Percentiles rank a stretch among this genome's conserved stretches.
These are phyloP conservation scores for Oryzias dopingdopingensis DNA, from an alignment of 2,797 vertebrate genomes.

Conservation along the genomic window DNA sequence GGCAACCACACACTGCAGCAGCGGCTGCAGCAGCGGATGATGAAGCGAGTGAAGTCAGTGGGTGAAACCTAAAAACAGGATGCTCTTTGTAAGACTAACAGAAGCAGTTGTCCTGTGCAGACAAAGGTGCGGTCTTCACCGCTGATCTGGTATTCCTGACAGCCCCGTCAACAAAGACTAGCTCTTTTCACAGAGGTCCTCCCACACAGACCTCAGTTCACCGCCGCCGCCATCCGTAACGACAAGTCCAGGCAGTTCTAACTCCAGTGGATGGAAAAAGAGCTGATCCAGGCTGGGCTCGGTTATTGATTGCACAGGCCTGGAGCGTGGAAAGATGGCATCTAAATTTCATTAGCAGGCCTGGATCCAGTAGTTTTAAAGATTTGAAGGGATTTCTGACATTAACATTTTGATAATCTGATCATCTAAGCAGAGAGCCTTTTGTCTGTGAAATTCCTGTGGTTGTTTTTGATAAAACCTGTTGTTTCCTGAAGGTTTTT, in stretches of 20 bases:
- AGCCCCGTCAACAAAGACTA: constrained; percentile 65
- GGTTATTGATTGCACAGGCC: constrained; percentile 27
- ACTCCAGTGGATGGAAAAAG: constrained; percentile 38
- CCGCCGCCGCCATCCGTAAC: constrained; percentile 35
- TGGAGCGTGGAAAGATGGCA: constrained; percentile 4
- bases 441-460: neutral
- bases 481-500: neutral
- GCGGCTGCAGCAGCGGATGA: constrained; percentile 2
- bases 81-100: constrained; percentile 50
- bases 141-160: constrained; percentile 62
- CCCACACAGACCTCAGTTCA: constrained; percentile 45
- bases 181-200: constrained; percentile 49
- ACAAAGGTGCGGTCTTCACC: constrained; percentile 68
- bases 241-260: constrained; percentile 58
- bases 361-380: neutral
- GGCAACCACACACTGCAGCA: neutral
- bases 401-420: neutral
- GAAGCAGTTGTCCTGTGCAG: constrained; percentile 54
- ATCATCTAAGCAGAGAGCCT: neutral
- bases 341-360: neutral
- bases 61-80: constrained; percentile 57
- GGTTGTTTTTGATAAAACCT: neutral
- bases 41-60: constrained; percentile 31
- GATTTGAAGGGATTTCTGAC: constrained; percentile 5
- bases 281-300: constrained; percentile 33